Percentiles rank a stretch among this genome's conserved stretches.
Conservation (phyloP, 92 coral and sea anemone genomes). For the Metridium senile region DNA sequence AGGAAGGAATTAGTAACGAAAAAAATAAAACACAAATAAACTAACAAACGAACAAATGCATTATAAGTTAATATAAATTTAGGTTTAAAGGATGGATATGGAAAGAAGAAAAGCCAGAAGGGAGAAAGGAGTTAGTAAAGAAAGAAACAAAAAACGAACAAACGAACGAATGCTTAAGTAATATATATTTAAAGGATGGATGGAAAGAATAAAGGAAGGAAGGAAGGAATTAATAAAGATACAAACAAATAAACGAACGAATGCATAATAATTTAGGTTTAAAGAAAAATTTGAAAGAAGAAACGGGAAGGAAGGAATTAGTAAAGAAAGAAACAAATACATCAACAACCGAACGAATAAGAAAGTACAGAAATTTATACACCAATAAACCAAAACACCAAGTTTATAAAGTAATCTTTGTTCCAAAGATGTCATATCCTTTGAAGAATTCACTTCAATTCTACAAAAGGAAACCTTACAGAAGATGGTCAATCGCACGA, state of each 20-base stretch:
- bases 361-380: too few species aligned
- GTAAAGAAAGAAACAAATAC: too few species aligned
- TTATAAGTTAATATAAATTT: too few species aligned
- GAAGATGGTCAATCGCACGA: slow-evolving; percentile 40
- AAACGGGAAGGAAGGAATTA: too few species aligned
- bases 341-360: too few species aligned
- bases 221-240: not conserved
- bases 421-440: slow-evolving; percentile 53
- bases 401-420: too few species aligned
- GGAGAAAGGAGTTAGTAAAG: not conserved
- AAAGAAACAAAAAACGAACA: not conserved
- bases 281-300: too few species aligned
- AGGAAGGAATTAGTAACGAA: not conserved
- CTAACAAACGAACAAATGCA: too few species aligned
- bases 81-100: not conserved
- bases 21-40: too few species aligned
- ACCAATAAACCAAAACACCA: too few species aligned
- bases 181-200: not conserved
- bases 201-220: not conserved
- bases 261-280: too few species aligned
- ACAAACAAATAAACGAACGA: too few species aligned
- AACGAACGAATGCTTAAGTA: not conserved
- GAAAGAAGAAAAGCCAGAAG: not conserved
- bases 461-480: slow-evolving; percentile 25
- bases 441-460: slow-evolving; percentile 35